Percentiles rank a stretch among this genome's conserved stretches.
Evolutionary conservation across 2,797 vertebrate genomes (phyloP).

Genomic region (Catostomus latipinnis): DNA sequence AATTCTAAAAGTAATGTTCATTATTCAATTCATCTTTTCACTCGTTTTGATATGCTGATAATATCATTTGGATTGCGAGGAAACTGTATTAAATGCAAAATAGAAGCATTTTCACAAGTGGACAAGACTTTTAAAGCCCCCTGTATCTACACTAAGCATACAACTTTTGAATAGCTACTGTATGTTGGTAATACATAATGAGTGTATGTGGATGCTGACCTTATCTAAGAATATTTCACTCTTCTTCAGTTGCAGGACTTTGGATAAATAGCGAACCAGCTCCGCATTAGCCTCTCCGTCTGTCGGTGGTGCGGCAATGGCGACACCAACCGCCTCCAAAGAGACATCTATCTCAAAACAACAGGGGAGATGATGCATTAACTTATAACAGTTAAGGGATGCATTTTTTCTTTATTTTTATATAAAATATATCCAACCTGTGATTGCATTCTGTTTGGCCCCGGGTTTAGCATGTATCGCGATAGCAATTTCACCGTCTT

Average conservation of each 20-base stretch:
- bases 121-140: too few species aligned
- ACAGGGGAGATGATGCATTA: background rate
- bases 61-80: too few species aligned
- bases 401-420: background rate
- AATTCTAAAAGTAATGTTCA: too few species aligned
- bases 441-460: constrained; percentile 84
- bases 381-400: background rate
- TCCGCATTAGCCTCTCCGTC: constrained; percentile 93
- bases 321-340: constrained; percentile 82
- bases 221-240: constrained; percentile 86
- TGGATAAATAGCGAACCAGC: constrained; percentile 86
- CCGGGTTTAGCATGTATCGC: constrained; percentile 87
- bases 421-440: constrained; percentile 75
- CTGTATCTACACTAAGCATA: background rate
- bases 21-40: too few species aligned
- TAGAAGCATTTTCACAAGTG: too few species aligned
- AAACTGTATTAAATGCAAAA: too few species aligned
- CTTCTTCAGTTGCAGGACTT: constrained; percentile 87
- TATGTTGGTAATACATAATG: background rate
- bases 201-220: constrained; percentile 68
- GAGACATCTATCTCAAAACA: constrained; percentile 78
- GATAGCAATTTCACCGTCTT: constrained; percentile 78
- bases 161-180: background rate
- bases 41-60: too few species aligned
- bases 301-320: constrained; percentile 88